Conservation (phyloP, 2,888 invertebrate genomes). For the Acronicta aceris region DNA sequence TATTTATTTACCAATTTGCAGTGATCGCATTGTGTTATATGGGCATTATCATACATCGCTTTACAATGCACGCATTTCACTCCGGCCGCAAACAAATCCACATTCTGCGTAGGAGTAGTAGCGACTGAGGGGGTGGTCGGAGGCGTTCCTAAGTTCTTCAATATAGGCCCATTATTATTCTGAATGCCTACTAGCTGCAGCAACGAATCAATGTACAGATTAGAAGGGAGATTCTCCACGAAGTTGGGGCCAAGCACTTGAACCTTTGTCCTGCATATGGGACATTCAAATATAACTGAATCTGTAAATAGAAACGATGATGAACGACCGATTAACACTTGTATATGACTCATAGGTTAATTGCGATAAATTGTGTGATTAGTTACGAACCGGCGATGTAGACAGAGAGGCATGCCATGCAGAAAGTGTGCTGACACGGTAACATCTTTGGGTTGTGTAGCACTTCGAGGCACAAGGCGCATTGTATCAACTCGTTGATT, state of each 20-base stretch:
- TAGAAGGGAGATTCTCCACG: slow-evolving; percentile 90
- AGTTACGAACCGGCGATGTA: slow-evolving; percentile 74
- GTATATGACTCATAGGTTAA: slow-evolving; percentile 12
- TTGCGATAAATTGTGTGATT: slow-evolving; percentile 20
- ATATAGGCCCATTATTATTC: slow-evolving; percentile 17
- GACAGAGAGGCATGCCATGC: slow-evolving; percentile 88
- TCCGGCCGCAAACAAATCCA: slow-evolving; percentile 76
- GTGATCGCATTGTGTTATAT: slow-evolving; percentile 86
- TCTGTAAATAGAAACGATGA: slow-evolving; percentile 67
- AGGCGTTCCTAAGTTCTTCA: slow-evolving; percentile 60
- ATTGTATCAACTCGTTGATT: slow-evolving; percentile 90
- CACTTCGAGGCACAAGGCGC: slow-evolving; percentile 89
- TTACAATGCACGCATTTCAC: slow-evolving; percentile 76
- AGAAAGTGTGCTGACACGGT: slow-evolving; percentile 92
- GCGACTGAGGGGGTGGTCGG: slow-evolving; percentile 58
- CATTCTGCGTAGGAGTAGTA: slow-evolving; percentile 62
- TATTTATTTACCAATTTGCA: slow-evolving; percentile 88
- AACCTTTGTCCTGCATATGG: slow-evolving; percentile 88
- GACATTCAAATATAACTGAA: slow-evolving; percentile 83
- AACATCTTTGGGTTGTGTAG: slow-evolving; percentile 90
- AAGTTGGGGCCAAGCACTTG: slow-evolving; percentile 85
- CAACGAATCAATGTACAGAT: slow-evolving; percentile 91
- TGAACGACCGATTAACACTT: background rate
- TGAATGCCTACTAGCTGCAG: slow-evolving; percentile 83
- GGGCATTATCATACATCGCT: slow-evolving; percentile 72